Evolutionary conservation across 2,888 invertebrate genomes (phyloP), one percentile per base, ranked within the genome.

Genomic region (Thereva unica): DNA sequence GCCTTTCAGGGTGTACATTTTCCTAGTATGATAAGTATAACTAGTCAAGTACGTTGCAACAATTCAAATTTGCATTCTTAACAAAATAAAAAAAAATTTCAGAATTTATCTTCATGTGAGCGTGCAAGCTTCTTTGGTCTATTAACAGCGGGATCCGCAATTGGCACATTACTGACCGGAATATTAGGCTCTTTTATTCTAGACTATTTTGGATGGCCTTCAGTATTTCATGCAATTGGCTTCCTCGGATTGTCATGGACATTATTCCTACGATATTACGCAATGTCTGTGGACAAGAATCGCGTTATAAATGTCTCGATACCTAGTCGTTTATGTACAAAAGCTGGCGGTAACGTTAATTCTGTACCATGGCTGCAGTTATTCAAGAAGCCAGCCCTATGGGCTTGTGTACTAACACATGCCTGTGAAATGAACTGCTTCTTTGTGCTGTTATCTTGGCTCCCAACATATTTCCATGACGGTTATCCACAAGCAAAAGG

Each of bases 391-490:
- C 76, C 84, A 40, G 84, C 87, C 57, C 87, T 89, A 75, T 89
- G 88, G 88, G 86, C 89, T n/a, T 85, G 88, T 69, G 83, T 89
- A 4, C 76, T 87, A 69, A 88, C 87, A 53, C 89, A 90, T 76
- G 87, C 89, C 71, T 87, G 87, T 75, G 87, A 89, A 76, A 89
- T 87, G 77, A 88, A 89, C 77, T 87, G 88, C 72, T 89, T 88
- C 76, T 89, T 87, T 77, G 87, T 89, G 54, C 78, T 90, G 68
- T 80, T 89, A 49, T 88, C 88, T 7, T 90, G 89, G 89, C 80
- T 90, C 75, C 89, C 89, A 44, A 88, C 88, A 50, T 90, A 88
- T 76, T 90, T 90, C 75, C 86, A 87, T 74, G 89, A 89, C 73
- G 87, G 84, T 35, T 89, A 85, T 74, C 87, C 88, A 0, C 83